phyloP scores from a whole-genome alignment of 2,888 invertebrate species.

The Morpho helenor region DNA sequence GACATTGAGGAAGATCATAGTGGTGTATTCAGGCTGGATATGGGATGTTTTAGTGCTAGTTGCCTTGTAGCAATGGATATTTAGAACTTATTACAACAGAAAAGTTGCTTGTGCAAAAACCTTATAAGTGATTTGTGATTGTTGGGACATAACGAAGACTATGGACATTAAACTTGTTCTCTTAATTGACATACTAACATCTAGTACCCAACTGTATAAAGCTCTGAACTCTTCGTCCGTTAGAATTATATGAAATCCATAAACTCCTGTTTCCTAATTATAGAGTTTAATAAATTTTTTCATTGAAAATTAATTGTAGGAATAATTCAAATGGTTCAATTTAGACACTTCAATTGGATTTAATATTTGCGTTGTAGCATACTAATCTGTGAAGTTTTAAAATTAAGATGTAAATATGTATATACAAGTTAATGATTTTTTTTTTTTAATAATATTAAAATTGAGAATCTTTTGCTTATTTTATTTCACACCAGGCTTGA shows the following conservation, averaged over 20 bases:
- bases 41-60: too few relatives aligned
- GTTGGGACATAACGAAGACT: conserved; percentile 1
- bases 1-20: not conserved
- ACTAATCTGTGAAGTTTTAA: conserved; percentile 45
- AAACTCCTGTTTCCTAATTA: conserved; percentile 37
- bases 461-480: conserved; percentile 47
- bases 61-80: not conserved
- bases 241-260: conserved; percentile 43
- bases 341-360: conserved; percentile 41
- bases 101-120: not conserved
- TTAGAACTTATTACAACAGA: not conserved
- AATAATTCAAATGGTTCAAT: conserved; percentile 29
- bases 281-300: conserved; percentile 17
- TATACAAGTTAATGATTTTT: conserved; percentile 69
- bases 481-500: conserved; percentile 27
- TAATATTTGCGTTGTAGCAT: conserved; percentile 50
- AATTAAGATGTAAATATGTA: conserved; percentile 76
- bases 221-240: conserved; percentile 56
- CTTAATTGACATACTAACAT: conserved; percentile 15
- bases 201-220: conserved; percentile 47
- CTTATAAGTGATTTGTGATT: conserved; percentile 5
- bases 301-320: conserved; percentile 26
- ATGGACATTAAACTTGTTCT: conserved; percentile 21
- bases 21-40: not conserved
- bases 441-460: conserved; percentile 52